These are phyloP conservation scores for Microcebus jonahi DNA, from an alignment of 2,113 vertebrate genomes.

Conservation along the genomic window DNA sequence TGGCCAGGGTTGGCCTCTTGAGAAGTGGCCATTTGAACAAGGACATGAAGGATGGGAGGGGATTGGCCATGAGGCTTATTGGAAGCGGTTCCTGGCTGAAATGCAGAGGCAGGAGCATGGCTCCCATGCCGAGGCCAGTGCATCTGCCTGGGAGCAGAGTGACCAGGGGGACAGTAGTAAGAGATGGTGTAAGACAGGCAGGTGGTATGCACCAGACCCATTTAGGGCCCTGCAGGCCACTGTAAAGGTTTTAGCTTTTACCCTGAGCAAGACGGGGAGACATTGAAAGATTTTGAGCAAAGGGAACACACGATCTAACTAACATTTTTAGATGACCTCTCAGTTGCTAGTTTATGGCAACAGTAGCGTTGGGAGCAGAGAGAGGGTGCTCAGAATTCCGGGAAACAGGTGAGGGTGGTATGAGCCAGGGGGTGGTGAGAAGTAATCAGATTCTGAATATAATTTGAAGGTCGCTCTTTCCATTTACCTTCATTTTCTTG, in stretches of 20 bases:
- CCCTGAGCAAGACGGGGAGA: not conserved
- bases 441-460: not conserved
- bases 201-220: not conserved
- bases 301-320: not conserved
- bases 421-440: not conserved
- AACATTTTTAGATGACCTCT: not conserved
- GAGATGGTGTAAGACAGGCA: not conserved
- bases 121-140: not conserved
- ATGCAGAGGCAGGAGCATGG: not conserved
- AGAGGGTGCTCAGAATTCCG: not conserved
- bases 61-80: not conserved
- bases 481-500: not conserved
- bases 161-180: rapidly evolving
- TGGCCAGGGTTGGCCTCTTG: not conserved
- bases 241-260: not conserved
- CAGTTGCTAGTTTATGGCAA: not conserved
- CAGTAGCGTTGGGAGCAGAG: not conserved
- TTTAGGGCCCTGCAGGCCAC: too few species aligned
- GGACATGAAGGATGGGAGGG: not conserved
- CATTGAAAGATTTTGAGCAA: not conserved
- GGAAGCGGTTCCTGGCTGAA: not conserved
- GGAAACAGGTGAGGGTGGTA: not conserved
- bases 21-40: not conserved
- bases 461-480: not conserved
- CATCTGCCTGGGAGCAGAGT: too few species aligned